Evolutionary conservation across 1,140 invertebrate genomes (phyloP).

Genomic region (Stegodyphus dumicola): DNA sequence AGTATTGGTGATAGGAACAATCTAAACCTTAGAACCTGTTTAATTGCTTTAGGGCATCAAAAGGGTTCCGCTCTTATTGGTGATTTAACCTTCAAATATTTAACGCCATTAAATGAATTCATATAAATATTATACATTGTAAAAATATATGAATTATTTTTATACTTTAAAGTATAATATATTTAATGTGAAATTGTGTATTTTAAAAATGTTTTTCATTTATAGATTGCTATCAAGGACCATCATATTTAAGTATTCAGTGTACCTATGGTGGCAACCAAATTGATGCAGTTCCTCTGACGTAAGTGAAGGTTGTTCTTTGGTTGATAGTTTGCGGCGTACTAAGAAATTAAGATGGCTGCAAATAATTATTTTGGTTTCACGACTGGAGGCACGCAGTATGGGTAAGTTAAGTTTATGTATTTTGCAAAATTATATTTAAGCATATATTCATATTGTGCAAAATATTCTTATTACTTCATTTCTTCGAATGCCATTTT

Average conservation of each 20-base stretch:
- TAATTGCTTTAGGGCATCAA: not conserved
- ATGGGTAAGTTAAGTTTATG: constrained; percentile 48
- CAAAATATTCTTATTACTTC: not conserved
- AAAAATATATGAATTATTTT: not conserved
- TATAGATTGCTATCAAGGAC: too few species aligned
- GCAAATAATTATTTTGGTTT: constrained; percentile 63
- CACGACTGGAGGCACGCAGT: constrained; percentile 55
- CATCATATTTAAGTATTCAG: not conserved
- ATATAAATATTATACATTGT: not conserved
- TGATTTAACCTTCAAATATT: not conserved
- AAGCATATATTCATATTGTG: not conserved
- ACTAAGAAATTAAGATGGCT: constrained; percentile 37
- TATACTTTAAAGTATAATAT: not conserved
- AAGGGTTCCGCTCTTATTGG: not conserved
- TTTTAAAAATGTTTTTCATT: too few species aligned
- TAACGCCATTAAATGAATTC: not conserved
- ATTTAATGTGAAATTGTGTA: too few species aligned
- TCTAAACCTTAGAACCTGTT: not conserved
- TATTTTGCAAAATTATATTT: not conserved
- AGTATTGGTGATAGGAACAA: too few species aligned
- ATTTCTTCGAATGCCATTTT: constrained; percentile 2
- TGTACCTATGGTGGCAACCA: not conserved
- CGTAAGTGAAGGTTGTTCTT: constrained; percentile 22
- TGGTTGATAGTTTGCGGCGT: constrained; percentile 26
- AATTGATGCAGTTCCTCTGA: not conserved